Evolutionary conservation across 1,140 invertebrate species (phyloP), one percentile per base, ranked within the genome.

Genomic region (Drosophila mauritiana): DNA sequence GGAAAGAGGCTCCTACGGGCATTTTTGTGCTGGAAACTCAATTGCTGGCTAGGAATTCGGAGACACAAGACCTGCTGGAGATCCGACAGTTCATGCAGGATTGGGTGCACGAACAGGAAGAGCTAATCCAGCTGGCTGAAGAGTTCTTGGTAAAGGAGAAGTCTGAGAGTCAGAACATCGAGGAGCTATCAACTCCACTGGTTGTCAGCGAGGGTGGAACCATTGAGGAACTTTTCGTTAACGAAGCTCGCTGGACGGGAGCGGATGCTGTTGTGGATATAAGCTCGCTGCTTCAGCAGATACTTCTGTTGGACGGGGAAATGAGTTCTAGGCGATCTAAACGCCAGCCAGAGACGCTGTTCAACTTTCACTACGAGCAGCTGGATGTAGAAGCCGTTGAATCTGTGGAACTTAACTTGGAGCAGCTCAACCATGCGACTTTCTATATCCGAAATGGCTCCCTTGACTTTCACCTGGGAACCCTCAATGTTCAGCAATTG

Each of bases 31-130:
- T 92, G 31, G 65, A 92, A 34, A 88, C 80, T 0, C 57, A 90
- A 39, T 68, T 91, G 22, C 48, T 90, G 51, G 70, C 74, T 0
- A 72, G 78, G 52, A 92, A 92, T 27, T 90, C 88, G 2, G 91
- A 92, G 63, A 25, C 91, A 31, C 73, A 88, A 4, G 75, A 92
- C 53, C 54, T 91, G 10, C 91, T 86, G 65, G 80, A 91, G n/a
- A 92, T 91, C 8, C 63, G 91, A 8, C 27, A 88, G 5, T 92
- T 92, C 51, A 83, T 91, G 46, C 67, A 73, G 27, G n/a, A 62
- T 2, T 91, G 88, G 76, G 64, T 93, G 0, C 62, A 67, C 7
- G 78, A 81, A 36, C 76, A 92, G 73, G 78, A 93, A 8, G 49
- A 78, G 8, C 46, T 78, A 1, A 7, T 81, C 0, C 36, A 40